Conservation (phyloP, 2,113 vertebrate species). For the Capricornis sumatraensis region DNA sequence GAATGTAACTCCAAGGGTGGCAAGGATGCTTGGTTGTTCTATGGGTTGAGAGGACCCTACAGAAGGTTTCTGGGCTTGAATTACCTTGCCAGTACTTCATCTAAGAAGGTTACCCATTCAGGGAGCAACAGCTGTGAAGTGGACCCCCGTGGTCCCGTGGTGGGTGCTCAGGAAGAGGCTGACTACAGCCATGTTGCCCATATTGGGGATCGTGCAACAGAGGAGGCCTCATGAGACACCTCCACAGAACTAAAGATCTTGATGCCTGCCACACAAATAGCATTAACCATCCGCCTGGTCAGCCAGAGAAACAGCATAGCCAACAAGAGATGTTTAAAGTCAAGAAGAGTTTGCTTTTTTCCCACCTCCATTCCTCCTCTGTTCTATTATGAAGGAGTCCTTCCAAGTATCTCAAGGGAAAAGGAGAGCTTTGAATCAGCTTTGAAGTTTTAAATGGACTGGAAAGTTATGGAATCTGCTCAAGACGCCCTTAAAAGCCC, state of each 20-base stretch:
- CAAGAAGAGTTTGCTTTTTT: not conserved
- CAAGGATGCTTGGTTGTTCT: not conserved
- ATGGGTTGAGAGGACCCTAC: not conserved
- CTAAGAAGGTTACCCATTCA: not conserved
- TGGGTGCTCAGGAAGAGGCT: not conserved
- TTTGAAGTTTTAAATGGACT: slow-evolving; percentile 12
- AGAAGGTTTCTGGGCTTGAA: not conserved
- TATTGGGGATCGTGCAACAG: too few relatives aligned
- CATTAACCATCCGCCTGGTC: not conserved
- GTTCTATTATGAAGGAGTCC: not conserved
- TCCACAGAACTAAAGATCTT: not conserved
- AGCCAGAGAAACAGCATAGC: not conserved
- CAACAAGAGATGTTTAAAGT: not conserved
- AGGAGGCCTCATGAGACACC: not conserved
- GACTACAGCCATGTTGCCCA: not conserved
- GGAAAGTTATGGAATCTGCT: not conserved
- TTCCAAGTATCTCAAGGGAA: not conserved
- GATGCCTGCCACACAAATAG: not conserved
- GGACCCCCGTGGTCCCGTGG: not conserved
- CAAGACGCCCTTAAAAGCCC: not conserved
- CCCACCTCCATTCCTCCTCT: not conserved
- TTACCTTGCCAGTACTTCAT: not conserved
- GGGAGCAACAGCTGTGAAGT: not conserved
- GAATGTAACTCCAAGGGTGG: not conserved
- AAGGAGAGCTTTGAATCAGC: not conserved